Evolutionary conservation across 2,113 vertebrate genomes (phyloP).

Genomic region (Ophthalmolycus amberensis): DNA sequence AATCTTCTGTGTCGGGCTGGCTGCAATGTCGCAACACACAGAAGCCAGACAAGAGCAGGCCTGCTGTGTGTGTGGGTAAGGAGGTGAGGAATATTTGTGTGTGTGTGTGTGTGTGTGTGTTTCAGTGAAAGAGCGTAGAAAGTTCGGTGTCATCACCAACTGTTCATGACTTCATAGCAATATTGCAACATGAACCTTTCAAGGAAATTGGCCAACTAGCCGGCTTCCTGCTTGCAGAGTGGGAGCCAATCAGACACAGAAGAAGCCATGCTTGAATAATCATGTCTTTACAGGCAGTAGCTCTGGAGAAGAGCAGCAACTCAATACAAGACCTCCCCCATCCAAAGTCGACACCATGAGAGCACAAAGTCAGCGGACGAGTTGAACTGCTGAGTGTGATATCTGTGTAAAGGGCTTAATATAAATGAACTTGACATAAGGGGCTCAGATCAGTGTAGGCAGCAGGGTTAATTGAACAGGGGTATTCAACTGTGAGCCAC

Average conservation of each 20-base stretch:
- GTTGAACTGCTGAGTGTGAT: not conserved
- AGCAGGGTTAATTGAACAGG: slow-evolving; percentile 17
- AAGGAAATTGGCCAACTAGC: slow-evolving; percentile 75
- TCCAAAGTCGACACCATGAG: slow-evolving; percentile 25
- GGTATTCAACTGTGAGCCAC: slow-evolving; percentile 21
- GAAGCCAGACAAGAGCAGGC: slow-evolving; percentile 33
- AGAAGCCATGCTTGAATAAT: slow-evolving; percentile 43
- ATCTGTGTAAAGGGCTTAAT: not conserved
- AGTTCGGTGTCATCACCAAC: slow-evolving; percentile 49
- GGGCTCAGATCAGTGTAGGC: not conserved
- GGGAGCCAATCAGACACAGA: slow-evolving; percentile 25
- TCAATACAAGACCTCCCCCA: slow-evolving; percentile 48
- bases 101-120: slow-evolving; percentile 18
- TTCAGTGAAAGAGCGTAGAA: not conserved
- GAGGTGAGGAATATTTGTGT: slow-evolving; percentile 44
- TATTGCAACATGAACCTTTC: slow-evolving; percentile 69
- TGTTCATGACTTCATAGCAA: slow-evolving; percentile 60
- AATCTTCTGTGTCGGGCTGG: slow-evolving; percentile 27
- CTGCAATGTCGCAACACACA: slow-evolving; percentile 5
- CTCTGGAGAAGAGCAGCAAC: slow-evolving; percentile 39
- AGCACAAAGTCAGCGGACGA: slow-evolving; percentile 26
- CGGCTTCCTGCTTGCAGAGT: slow-evolving; percentile 59
- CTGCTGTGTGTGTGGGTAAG: slow-evolving; percentile 48
- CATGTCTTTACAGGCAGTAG: slow-evolving; percentile 46
- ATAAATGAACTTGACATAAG: not conserved